These are phyloP conservation scores for Pangasius larnaudii DNA, from an alignment of 2,797 vertebrate species.

Conservation along the genomic window DNA sequence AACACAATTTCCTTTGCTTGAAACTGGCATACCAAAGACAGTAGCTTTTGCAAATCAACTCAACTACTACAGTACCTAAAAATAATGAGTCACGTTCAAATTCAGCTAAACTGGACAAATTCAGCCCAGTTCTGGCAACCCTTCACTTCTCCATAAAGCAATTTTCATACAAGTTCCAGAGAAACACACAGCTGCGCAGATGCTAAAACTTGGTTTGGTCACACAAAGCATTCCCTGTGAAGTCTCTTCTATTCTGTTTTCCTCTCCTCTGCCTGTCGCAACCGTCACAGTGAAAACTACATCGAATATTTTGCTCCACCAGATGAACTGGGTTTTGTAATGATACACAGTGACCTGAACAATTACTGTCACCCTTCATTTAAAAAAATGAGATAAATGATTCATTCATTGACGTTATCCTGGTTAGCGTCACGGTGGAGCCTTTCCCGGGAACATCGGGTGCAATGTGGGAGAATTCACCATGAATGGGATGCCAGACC, in stretches of 20 bases:
- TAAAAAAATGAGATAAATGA: not conserved
- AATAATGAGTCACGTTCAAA: not conserved
- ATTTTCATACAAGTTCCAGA: not conserved
- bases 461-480: not conserved
- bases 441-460: not conserved
- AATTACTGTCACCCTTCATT: not conserved
- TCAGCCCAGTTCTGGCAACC: not conserved
- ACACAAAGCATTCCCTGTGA: not conserved
- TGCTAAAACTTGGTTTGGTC: not conserved
- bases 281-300: not conserved
- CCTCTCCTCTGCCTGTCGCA: not conserved
- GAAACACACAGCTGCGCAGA: not conserved
- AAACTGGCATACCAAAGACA: not conserved
- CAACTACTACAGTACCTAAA: not conserved
- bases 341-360: not conserved
- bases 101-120: not conserved
- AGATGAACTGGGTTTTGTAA: not conserved
- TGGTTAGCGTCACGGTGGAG: not conserved
- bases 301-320: not conserved
- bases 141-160: not conserved
- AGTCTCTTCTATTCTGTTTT: not conserved
- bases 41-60: not conserved
- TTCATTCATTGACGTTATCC: not conserved
- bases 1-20: not conserved
- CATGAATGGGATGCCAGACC: not conserved